Percentiles rank a stretch among this genome's conserved stretches.
These are phyloP conservation scores for Sarcophaga variegata DNA, from an alignment of 2,888 invertebrate genomes.

Conservation along the genomic window DNA sequence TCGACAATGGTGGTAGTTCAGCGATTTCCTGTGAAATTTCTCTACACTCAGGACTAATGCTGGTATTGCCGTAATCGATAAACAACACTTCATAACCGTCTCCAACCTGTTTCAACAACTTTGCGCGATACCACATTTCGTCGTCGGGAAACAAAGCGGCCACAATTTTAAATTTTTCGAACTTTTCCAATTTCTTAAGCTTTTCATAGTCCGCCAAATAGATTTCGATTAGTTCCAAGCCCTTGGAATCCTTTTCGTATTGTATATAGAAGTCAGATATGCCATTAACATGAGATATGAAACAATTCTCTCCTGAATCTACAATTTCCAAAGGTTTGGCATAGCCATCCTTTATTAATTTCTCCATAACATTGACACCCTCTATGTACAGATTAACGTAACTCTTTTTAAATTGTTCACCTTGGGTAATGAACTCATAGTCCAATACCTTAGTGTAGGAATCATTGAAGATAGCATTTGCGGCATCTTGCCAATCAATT, in stretches of 20 bases:
- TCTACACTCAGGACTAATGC: conserved; percentile 84
- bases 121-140: conserved; percentile 86
- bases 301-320: conserved; percentile 85
- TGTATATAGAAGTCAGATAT: conserved; percentile 91
- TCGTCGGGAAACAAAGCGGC: conserved; percentile 87
- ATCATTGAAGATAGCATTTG: conserved; percentile 84
- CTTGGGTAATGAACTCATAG: conserved; percentile 81
- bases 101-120: conserved; percentile 83
- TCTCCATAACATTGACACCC: conserved; percentile 85
- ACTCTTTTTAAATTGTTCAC: conserved; percentile 74
- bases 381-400: conserved; percentile 86
- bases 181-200: conserved; percentile 82
- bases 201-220: conserved; percentile 84
- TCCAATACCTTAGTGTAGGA: conserved; percentile 78
- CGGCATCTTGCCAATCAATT: conserved; percentile 86
- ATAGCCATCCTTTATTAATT: conserved; percentile 84
- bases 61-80: conserved; percentile 87
- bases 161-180: conserved; percentile 83
- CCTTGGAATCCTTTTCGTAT: conserved; percentile 85
- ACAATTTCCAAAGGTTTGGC: conserved; percentile 84
- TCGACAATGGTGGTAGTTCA: conserved; percentile 84
- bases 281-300: conserved; percentile 88
- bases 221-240: conserved; percentile 84
- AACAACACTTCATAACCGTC: conserved; percentile 85
- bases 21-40: conserved; percentile 85